Percentiles rank a stretch among this genome's conserved stretches.
Evolutionary conservation across 1,140 invertebrate genomes (phyloP).

Genomic region (Drosophila novamexicana): DNA sequence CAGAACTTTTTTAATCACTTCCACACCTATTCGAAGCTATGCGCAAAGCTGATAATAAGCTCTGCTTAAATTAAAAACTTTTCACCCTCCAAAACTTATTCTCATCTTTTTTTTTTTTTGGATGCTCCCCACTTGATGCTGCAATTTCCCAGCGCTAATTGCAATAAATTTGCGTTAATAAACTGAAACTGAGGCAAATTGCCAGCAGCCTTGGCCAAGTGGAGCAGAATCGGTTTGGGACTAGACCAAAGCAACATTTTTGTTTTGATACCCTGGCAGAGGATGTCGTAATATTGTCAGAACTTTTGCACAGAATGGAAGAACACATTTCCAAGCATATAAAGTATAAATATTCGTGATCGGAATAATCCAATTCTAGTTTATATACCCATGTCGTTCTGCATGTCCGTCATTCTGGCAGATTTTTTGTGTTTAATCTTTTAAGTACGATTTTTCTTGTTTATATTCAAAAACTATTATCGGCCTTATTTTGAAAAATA

Average conservation of each 20-base stretch:
- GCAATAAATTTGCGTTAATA: slow-evolving; percentile 78
- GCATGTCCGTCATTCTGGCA: too few relatives aligned
- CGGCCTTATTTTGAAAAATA: too few relatives aligned
- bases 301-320: not conserved
- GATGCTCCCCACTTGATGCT: slow-evolving; percentile 30
- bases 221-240: not conserved
- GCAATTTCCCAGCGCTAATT: slow-evolving; percentile 59
- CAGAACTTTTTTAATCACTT: slow-evolving; percentile 75
- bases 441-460: too few relatives aligned
- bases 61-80: slow-evolving; percentile 78
- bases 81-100: slow-evolving; percentile 42
- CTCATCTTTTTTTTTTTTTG: slow-evolving; percentile 18
- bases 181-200: slow-evolving; percentile 61
- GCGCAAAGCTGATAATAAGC: slow-evolving; percentile 68
- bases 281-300: not conserved
- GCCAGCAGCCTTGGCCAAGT: slow-evolving; percentile 57
- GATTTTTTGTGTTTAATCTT: too few relatives aligned
- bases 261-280: not conserved
- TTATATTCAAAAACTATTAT: too few relatives aligned
- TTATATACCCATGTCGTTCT: too few relatives aligned
- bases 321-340: too few relatives aligned
- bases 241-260: slow-evolving; percentile 1
- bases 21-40: slow-evolving; percentile 54
- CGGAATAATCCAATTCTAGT: too few relatives aligned
- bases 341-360: too few relatives aligned